Conservation (phyloP, 2,888 invertebrate species). For the Podabrus alpinus region DNA sequence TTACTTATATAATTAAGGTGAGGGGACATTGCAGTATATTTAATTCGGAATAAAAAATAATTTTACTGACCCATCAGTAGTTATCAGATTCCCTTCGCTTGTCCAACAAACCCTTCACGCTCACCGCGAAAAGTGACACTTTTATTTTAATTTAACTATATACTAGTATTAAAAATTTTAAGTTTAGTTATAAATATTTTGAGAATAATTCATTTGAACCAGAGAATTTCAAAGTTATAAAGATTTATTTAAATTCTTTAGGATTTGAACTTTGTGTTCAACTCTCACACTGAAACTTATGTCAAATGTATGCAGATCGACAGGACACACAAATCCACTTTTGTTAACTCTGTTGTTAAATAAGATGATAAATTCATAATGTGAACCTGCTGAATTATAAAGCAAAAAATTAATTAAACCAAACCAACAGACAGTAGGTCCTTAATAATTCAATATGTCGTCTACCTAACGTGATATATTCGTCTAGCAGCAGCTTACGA, state of each 20-base stretch:
- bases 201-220: background rate
- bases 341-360: conserved; percentile 35
- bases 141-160: too few species aligned
- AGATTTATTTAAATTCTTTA: background rate
- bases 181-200: too few species aligned
- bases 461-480: background rate
- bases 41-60: too few species aligned
- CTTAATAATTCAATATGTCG: background rate
- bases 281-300: background rate
- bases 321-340: conserved; percentile 39
- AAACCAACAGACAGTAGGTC: background rate
- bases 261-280: background rate
- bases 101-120: too few species aligned
- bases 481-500: background rate
- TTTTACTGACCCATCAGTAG: too few species aligned
- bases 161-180: too few species aligned
- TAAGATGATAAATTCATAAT: conserved; percentile 5
- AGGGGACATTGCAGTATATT: too few species aligned
- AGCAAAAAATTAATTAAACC: background rate
- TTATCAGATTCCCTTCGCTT: too few species aligned
- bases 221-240: background rate
- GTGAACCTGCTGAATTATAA: conserved; percentile 11
- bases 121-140: too few species aligned
- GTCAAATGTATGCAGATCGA: conserved; percentile 22
- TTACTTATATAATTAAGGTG: too few species aligned